phyloP scores from a whole-genome alignment of 2,797 vertebrate genomes.

The Scarus forsteni region DNA sequence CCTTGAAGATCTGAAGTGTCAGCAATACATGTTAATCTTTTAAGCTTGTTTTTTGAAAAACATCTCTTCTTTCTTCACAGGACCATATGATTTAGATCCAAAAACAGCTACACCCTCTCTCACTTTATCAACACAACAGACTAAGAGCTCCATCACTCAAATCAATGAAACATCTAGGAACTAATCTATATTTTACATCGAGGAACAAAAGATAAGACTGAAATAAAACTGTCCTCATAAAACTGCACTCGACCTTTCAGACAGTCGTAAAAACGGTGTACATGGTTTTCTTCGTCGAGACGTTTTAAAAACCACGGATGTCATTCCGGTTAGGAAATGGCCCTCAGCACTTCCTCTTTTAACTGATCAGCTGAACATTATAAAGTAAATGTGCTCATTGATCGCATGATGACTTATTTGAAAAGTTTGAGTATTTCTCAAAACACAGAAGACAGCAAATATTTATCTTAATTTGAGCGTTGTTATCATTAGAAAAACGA shows the following conservation, averaged over 20 bases:
- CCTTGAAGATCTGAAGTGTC: conserved; percentile 1
- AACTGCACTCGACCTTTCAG: conserved; percentile 47
- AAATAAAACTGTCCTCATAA: conserved; percentile 42
- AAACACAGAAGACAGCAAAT: conserved; percentile 5
- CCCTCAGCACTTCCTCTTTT: conserved; percentile 34
- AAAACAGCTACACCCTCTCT: conserved; percentile 18
- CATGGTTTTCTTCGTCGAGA: conserved; percentile 47
- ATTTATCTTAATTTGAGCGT: too few relatives aligned
- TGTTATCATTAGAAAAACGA: too few relatives aligned
- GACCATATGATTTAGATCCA: conserved; percentile 23
- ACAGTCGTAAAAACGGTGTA: conserved; percentile 58
- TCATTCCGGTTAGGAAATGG: conserved; percentile 54
- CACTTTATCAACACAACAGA: conserved; percentile 10
- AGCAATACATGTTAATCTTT: conserved; percentile 4
- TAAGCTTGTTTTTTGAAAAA: conserved; percentile 6
- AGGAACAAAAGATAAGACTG: conserved; percentile 58
- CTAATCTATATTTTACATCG: conserved; percentile 30
- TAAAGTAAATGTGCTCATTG: background rate
- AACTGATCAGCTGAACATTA: conserved; percentile 38
- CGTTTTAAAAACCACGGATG: conserved; percentile 52
- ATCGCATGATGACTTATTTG: too few relatives aligned
- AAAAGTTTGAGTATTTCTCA: too few relatives aligned
- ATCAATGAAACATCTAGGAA: conserved; percentile 25
- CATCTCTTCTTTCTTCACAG: conserved; percentile 8
- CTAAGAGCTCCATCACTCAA: conserved; percentile 12